phyloP scores from a whole-genome alignment of 1,140 invertebrate species.

The Rhynchophorus ferrugineus region DNA sequence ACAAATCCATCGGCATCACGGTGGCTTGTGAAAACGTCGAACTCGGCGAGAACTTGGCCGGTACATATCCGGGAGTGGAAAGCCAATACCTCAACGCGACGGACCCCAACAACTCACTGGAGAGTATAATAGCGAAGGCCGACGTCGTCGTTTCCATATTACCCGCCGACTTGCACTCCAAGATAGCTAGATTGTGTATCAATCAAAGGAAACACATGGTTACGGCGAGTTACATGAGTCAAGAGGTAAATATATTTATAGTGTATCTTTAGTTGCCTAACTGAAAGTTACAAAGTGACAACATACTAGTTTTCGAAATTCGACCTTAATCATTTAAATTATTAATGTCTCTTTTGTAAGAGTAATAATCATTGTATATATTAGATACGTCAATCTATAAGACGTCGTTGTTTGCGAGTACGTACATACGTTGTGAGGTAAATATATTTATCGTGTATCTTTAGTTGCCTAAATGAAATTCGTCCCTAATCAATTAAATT shows the following conservation, averaged over 20 bases:
- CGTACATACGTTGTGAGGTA: too few relatives aligned
- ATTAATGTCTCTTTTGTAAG: too few relatives aligned
- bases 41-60: slow-evolving; percentile 75
- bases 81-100: slow-evolving; percentile 75
- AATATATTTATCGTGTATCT: too few relatives aligned
- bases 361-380: too few relatives aligned
- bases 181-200: slow-evolving; percentile 82
- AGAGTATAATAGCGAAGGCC: slow-evolving; percentile 63
- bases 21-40: slow-evolving; percentile 83
- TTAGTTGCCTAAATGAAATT: too few relatives aligned
- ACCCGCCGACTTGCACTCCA: slow-evolving; percentile 84
- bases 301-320: too few relatives aligned
- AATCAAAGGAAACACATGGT: slow-evolving; percentile 82
- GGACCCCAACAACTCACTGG: slow-evolving; percentile 59
- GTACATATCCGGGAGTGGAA: slow-evolving; percentile 69
- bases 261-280: too few relatives aligned
- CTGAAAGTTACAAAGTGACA: too few relatives aligned
- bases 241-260: slow-evolving; percentile 49
- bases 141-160: slow-evolving; percentile 84
- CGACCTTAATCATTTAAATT: too few relatives aligned
- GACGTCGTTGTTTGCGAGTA: too few relatives aligned
- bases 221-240: slow-evolving; percentile 90
- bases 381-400: too few relatives aligned
- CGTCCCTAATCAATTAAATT: too few relatives aligned
- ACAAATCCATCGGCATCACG: slow-evolving; percentile 71